Evolutionary conservation across 2,797 vertebrate genomes (phyloP), one percentile per base, ranked within the genome.

Genomic region (Sciaenops ocellatus): DNA sequence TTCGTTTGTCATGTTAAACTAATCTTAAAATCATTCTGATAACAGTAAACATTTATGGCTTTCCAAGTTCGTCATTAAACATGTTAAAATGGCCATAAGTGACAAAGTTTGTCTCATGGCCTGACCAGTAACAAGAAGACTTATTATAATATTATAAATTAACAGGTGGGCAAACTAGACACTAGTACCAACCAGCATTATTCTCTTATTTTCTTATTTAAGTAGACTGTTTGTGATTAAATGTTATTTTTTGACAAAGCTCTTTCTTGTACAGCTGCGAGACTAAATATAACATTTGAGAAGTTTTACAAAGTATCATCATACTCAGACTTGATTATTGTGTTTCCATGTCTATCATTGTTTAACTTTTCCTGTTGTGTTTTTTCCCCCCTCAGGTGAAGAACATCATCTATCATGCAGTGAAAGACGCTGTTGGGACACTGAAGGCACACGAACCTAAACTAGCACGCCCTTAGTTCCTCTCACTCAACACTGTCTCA

Each of bases 361-460:
- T 76, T 79, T 70, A 76, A 59, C 38, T 5, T 24, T n/a, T 47
- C 12, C 22, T 72, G 26, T 83, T 0, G 4, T 46, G 41, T 44
- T 13, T 24, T n/a, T 57, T 73, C 78, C 84, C 68, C 72, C 77
- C 65, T 48, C 93, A 99, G 98, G 98, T 99, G 95, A 99, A 99
- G 95, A 99, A 99, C 93, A 99, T 99, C 94, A 99, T 99, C 90
- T 99, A 99, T 94, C 98, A 99, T 3, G 98, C 98, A 77, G 98
- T 99, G 93, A 99, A 99, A 95, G 98, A 99, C 56, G 97, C 98
- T 30, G 97, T 99, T 78, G 98, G 98, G 92, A 99, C 98, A 69
- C 96, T 99, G 91, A 98, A 97, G 94, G 96, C 97, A 90, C 97
- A 99, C 4, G 98, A 99, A 93, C 95, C 97, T 77, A 99, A 98